Evolutionary conservation across 1,140 invertebrate genomes (phyloP).

Genomic region (Drosophila navojoa): DNA sequence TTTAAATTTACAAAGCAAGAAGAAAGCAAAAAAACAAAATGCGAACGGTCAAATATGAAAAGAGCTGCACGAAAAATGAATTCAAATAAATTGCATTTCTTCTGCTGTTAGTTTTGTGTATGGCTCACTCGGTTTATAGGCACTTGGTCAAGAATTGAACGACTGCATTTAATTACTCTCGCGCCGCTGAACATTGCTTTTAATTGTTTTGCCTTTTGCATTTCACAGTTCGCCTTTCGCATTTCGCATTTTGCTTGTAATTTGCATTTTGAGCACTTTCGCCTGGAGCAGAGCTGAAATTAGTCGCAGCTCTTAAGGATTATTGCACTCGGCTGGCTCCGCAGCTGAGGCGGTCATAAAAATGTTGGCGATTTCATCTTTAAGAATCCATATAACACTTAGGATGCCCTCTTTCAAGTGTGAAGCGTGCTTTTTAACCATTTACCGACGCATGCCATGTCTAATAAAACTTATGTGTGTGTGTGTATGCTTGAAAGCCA

Average conservation of each 20-base stretch:
- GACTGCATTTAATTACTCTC: slow-evolving; percentile 34
- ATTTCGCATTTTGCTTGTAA: slow-evolving; percentile 7
- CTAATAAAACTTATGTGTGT: slow-evolving; percentile 57
- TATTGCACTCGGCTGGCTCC: slow-evolving; percentile 1
- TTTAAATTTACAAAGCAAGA: slow-evolving; percentile 37
- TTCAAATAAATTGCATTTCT: slow-evolving; percentile 49
- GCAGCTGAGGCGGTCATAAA: slow-evolving; percentile 4
- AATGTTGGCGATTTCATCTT: slow-evolving; percentile 13
- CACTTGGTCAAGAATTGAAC: neutral
- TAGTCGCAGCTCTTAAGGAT: slow-evolving; percentile 7
- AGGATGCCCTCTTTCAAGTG: slow-evolving; percentile 2
- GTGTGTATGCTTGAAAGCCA: slow-evolving; percentile 40
- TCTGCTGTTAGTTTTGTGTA: slow-evolving; percentile 20
- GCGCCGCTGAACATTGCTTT: neutral
- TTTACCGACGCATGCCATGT: slow-evolving; percentile 24
- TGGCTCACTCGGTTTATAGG: slow-evolving; percentile 32
- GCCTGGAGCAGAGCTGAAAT: neutral
- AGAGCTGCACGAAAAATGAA: slow-evolving; percentile 20
- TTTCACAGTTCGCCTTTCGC: slow-evolving; percentile 17
- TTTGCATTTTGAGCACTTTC: slow-evolving; percentile 1
- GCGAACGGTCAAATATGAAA: neutral
- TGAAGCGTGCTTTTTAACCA: slow-evolving; percentile 32
- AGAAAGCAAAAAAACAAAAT: neutral
- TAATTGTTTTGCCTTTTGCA: slow-evolving; percentile 38
- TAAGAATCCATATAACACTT: slow-evolving; percentile 43